Conservation (phyloP, 2,888 invertebrate genomes). For the Troglohyphantes excavatus region DNA sequence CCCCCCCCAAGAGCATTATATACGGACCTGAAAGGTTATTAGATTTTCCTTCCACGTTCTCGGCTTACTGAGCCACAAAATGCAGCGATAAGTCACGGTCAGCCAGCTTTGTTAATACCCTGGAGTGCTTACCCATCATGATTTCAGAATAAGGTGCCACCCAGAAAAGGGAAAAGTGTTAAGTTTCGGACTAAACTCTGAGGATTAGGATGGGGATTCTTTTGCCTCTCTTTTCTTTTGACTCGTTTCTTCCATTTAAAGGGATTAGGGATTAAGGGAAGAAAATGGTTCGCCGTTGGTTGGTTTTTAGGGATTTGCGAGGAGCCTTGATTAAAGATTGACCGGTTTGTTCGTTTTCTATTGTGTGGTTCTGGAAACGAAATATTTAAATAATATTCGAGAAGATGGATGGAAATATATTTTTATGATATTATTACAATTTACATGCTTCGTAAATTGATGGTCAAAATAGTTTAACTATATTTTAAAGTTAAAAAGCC, state of each 20-base stretch:
- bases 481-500: no score
- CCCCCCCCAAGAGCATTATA: conserved; percentile 48
- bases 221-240: conserved; percentile 27
- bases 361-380: no score
- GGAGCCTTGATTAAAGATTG: no score
- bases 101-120: conserved; percentile 69
- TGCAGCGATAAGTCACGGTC: conserved; percentile 72
- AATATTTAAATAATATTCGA: no score
- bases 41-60: conserved; percentile 69
- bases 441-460: no score
- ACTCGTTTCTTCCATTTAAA: conserved; percentile 64
- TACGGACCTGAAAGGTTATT: conserved; percentile 52
- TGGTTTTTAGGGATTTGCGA: neutral
- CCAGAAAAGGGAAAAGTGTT: conserved; percentile 40
- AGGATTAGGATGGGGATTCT: neutral
- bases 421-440: no score
- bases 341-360: no score
- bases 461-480: no score
- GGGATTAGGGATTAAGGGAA: conserved; percentile 48
- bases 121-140: conserved; percentile 68
- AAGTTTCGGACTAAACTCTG: conserved; percentile 40
- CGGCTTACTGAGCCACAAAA: conserved; percentile 73
- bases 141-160: conserved; percentile 57
- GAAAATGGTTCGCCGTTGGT: neutral
- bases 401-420: no score